Evolutionary conservation across 1,140 invertebrate genomes (phyloP).

Genomic region (Drosophila nasuta): DNA sequence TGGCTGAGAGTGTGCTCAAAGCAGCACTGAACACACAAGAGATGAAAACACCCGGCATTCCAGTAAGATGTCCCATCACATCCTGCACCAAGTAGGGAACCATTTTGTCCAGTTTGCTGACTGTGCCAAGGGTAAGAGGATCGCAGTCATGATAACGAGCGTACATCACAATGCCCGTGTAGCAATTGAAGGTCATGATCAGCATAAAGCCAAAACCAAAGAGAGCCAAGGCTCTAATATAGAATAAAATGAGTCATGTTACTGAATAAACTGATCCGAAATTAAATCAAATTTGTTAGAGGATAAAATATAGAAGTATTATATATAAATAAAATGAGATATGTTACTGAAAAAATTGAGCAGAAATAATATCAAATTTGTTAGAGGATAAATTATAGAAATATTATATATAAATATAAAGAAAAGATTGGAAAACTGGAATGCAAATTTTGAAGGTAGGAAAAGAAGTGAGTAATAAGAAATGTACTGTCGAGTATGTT

Average conservation of each 20-base stretch:
- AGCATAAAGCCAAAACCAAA: conserved; percentile 86
- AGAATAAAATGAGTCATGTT: background rate
- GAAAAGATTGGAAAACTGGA: too few species aligned
- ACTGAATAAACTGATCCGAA: too few species aligned
- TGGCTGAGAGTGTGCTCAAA: conserved; percentile 90
- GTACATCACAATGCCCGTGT: conserved; percentile 90
- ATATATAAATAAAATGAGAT: too few species aligned
- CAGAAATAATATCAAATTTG: too few species aligned
- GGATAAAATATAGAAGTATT: too few species aligned
- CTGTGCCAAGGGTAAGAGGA: conserved; percentile 85
- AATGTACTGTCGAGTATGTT: too few species aligned
- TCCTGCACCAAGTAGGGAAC: conserved; percentile 89
- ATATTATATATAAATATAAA: too few species aligned
- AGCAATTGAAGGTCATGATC: conserved; percentile 87
- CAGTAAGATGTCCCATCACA: conserved; percentile 86
- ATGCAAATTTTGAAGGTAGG: too few species aligned
- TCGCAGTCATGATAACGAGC: conserved; percentile 91
- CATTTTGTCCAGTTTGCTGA: conserved; percentile 86
- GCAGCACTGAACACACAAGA: conserved; percentile 90
- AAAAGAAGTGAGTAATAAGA: too few species aligned
- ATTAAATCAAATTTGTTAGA: too few species aligned
- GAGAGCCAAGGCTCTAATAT: conserved; percentile 84
- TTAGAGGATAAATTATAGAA: too few species aligned
- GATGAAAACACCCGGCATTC: conserved; percentile 89
- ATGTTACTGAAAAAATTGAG: too few species aligned